Conservation (phyloP, 1,140 invertebrate species). For the Ganaspis sp. region DNA sequence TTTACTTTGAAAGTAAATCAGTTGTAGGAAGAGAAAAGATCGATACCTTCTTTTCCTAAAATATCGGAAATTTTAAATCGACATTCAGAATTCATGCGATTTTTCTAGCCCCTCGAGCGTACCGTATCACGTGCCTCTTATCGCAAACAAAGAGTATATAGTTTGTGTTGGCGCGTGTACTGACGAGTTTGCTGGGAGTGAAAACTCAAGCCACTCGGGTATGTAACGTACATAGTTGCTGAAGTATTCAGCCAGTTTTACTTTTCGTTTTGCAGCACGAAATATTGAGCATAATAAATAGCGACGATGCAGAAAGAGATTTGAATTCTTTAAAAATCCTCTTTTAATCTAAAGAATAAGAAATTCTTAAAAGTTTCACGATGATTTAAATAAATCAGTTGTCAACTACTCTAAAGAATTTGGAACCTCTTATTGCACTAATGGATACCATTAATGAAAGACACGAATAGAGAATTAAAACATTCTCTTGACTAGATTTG, state of each 20-base stretch:
- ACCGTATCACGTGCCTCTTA: conserved; percentile 22
- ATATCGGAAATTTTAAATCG: background rate
- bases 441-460: background rate
- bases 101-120: conserved; percentile 19
- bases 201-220: conserved; percentile 28
- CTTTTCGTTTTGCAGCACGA: background rate
- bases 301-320: background rate
- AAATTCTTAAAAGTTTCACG: background rate
- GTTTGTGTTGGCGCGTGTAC: background rate
- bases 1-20: background rate
- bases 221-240: conserved; percentile 26
- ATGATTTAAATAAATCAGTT: background rate
- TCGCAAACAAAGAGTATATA: conserved; percentile 29
- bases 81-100: conserved; percentile 5
- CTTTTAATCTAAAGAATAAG: background rate
- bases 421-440: background rate
- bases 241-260: conserved; percentile 28
- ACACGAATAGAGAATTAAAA: background rate
- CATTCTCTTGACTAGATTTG: conserved; percentile 1
- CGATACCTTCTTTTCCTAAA: background rate
- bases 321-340: background rate
- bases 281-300: conserved; percentile 25
- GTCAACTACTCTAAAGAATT: background rate
- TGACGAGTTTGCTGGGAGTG: conserved; percentile 5
- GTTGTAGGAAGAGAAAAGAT: background rate